Percentiles rank a stretch among this genome's conserved stretches.
Conservation (phyloP, 2,113 vertebrate genomes). For the Loxodonta africana region DNA sequence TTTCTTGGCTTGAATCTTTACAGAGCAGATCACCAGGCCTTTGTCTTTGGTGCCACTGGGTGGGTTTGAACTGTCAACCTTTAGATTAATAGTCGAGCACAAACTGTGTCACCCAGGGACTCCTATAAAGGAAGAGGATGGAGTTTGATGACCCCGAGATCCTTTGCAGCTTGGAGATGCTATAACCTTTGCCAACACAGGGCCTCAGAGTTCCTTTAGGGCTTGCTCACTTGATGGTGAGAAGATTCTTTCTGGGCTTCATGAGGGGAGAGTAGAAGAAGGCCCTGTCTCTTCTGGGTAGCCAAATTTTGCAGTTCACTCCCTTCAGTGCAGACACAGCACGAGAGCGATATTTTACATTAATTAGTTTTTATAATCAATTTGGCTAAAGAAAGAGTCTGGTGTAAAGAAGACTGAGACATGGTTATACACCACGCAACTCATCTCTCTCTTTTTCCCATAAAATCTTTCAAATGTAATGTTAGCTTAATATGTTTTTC, state of each 20-base stretch:
- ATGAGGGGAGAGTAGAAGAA: background rate
- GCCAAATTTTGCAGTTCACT: background rate
- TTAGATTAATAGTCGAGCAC: background rate
- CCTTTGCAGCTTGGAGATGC: background rate
- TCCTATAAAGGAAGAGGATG: background rate
- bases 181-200: accelerated
- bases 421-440: background rate
- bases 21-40: background rate
- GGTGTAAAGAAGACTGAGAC: background rate
- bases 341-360: background rate
- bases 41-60: background rate
- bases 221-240: background rate
- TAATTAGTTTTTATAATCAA: slow-evolving; percentile 22
- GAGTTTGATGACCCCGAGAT: background rate
- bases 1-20: background rate
- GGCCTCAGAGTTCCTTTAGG: background rate
- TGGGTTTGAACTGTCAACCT: background rate
- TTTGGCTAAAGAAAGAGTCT: background rate
- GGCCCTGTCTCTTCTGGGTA: background rate
- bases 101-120: background rate
- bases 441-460: background rate
- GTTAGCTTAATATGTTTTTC: background rate
- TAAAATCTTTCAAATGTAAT: background rate
- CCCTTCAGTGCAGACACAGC: background rate
- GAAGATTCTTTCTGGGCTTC: background rate